Conservation (phyloP, 2,888 invertebrate genomes). For the Pemphredon lugubris region DNA sequence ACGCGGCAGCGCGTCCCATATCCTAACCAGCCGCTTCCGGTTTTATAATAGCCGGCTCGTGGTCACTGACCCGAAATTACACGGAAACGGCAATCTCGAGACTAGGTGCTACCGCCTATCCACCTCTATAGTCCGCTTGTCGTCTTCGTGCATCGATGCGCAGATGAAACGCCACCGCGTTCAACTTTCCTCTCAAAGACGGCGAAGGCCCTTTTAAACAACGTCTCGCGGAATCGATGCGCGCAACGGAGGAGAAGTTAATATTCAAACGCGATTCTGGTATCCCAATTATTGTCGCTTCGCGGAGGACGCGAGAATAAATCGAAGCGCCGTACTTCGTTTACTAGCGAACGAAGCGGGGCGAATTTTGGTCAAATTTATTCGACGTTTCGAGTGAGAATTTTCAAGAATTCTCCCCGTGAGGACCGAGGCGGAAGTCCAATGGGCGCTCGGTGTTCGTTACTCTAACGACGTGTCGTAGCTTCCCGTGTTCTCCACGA, state of each 20-base stretch:
- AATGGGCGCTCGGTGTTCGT: no score
- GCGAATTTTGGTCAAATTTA: no score
- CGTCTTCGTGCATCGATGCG: constrained; percentile 54
- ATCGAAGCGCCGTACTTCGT: no score
- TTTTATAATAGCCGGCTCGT: constrained; percentile 48
- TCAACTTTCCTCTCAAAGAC: constrained; percentile 48
- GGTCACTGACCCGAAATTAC: constrained; percentile 62
- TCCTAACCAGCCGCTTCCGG: constrained; percentile 53
- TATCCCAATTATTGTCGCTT: no score
- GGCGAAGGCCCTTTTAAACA: constrained; percentile 34
- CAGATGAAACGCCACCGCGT: constrained; percentile 43
- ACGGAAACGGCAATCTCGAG: constrained; percentile 61
- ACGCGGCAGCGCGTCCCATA: constrained; percentile 12
- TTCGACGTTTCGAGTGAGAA: no score
- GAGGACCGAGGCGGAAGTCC: no score
- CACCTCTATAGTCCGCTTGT: constrained; percentile 11
- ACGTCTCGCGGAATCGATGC: constrained; percentile 15
- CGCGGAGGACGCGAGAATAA: no score
- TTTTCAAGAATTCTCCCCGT: no score
- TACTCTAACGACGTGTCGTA: no score
- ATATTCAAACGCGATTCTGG: no score
- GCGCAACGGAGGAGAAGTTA: neutral
- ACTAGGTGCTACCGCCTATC: constrained; percentile 26
- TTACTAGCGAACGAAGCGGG: no score
- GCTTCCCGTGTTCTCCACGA: no score